Evolutionary conservation across 1,140 invertebrate genomes (phyloP).

Genomic region (Drosophila kikkawai): DNA sequence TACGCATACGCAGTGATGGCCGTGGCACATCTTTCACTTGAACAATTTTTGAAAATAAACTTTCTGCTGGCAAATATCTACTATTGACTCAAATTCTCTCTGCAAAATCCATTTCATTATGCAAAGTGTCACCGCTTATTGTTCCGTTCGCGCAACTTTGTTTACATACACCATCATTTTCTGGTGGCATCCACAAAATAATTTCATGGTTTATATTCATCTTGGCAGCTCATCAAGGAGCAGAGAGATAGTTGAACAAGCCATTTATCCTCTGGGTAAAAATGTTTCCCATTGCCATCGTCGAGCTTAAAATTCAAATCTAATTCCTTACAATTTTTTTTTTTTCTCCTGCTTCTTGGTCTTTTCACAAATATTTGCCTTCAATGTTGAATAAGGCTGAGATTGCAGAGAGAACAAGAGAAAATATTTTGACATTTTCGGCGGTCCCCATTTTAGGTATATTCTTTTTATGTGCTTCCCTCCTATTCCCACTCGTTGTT

Average conservation of each 20-base stretch:
- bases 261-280: conserved; percentile 28
- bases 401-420: conserved; percentile 22
- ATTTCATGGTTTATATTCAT: conserved; percentile 29
- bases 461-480: conserved; percentile 9
- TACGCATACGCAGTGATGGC: not conserved
- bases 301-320: conserved; percentile 40
- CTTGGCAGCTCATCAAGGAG: conserved; percentile 48
- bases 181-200: conserved; percentile 28
- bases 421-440: conserved; percentile 50
- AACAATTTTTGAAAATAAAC: conserved; percentile 7
- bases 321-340: conserved; percentile 34
- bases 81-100: conserved; percentile 11
- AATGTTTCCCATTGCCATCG: conserved; percentile 20
- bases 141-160: conserved; percentile 26
- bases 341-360: conserved; percentile 1
- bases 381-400: conserved; percentile 32
- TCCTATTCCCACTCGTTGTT: not conserved
- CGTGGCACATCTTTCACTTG: not conserved
- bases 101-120: conserved; percentile 44
- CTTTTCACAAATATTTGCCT: conserved; percentile 45
- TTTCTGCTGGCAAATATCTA: conserved; percentile 4
- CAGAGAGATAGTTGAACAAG: conserved; percentile 34
- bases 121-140: conserved; percentile 47
- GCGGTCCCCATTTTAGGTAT: conserved; percentile 6
- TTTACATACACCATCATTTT: conserved; percentile 34